These are phyloP conservation scores for Tragelaphus strepsiceros DNA, from an alignment of 2,113 vertebrate species.

Conservation along the genomic window DNA sequence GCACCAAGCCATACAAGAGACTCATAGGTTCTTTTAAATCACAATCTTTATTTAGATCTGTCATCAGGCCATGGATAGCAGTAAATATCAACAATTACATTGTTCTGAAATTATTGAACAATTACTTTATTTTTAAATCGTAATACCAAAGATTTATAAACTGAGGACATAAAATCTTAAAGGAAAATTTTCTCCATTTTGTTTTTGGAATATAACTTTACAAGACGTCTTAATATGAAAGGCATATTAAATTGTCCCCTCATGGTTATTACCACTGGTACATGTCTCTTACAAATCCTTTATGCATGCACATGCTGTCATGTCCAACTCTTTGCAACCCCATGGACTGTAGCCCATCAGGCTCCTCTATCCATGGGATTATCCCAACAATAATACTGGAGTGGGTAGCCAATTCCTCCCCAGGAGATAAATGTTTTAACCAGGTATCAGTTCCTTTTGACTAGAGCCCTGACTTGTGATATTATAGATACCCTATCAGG, in stretches of 20 bases:
- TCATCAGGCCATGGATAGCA: background rate
- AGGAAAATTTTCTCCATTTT: background rate
- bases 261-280: background rate
- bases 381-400: background rate
- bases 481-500: background rate
- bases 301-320: background rate
- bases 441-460: background rate
- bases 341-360: rapidly evolving
- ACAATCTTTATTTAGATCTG: background rate
- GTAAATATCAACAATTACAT: background rate
- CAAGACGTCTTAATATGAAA: background rate
- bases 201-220: background rate
- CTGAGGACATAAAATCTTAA: background rate
- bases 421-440: background rate
- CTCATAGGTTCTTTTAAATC: background rate
- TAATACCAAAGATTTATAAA: background rate
- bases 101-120: background rate
- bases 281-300: background rate
- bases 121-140: background rate
- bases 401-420: background rate
- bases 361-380: background rate
- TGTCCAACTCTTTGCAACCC: background rate
- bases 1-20: conserved; percentile 7
- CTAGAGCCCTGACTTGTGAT: background rate
- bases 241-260: background rate